phyloP scores from a whole-genome alignment of 2,888 invertebrate species.

The Andrena chrysosceles region DNA sequence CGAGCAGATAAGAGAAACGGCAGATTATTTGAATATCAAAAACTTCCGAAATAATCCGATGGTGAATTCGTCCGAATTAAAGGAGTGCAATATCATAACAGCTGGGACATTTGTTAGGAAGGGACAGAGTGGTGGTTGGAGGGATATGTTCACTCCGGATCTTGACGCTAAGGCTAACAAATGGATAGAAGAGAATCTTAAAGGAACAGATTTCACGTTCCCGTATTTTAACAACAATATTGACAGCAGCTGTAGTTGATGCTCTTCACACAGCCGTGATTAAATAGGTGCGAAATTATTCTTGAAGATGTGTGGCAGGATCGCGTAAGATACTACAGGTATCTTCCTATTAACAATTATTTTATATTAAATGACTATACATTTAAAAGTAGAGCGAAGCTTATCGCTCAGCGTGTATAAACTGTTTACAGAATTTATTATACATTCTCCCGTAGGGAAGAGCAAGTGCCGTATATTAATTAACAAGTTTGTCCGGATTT shows the following conservation, averaged over 20 bases:
- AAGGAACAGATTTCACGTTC: constrained; percentile 87
- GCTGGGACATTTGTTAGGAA: constrained; percentile 89
- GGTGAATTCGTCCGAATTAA: constrained; percentile 90
- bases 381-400: too few species aligned
- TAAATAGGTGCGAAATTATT: not conserved
- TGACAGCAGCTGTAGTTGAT: constrained; percentile 23
- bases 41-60: constrained; percentile 93
- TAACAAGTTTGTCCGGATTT: not conserved
- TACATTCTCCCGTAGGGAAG: too few species aligned
- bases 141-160: constrained; percentile 89
- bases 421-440: too few species aligned
- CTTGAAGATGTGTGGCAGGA: not conserved
- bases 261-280: not conserved
- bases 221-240: constrained; percentile 80
- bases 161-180: constrained; percentile 88
- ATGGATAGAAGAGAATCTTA: constrained; percentile 89
- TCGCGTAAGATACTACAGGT: not conserved
- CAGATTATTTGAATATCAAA: constrained; percentile 91
- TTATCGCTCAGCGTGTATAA: too few species aligned
- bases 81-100: constrained; percentile 87
- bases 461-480: too few species aligned
- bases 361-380: too few species aligned
- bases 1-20: constrained; percentile 88
- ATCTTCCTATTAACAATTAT: too few species aligned
- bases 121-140: constrained; percentile 90